These are phyloP conservation scores for Ammodytes dubius DNA, from an alignment of 2,113 vertebrate genomes.

Conservation along the genomic window DNA sequence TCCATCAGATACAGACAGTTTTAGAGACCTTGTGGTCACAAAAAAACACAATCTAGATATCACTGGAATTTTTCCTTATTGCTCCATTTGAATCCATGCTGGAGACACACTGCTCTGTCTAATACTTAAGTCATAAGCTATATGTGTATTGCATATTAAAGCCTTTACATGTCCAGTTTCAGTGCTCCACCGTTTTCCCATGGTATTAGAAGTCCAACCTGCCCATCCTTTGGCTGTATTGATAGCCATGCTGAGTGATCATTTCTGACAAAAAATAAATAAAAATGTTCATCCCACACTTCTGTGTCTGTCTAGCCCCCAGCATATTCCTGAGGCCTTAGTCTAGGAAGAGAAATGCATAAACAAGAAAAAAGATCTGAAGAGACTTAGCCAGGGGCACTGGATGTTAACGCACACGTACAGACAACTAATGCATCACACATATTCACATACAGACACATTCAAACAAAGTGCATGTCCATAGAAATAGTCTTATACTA, in stretches of 20 bases:
- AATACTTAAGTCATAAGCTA: neutral
- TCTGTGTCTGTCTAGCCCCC: constrained; percentile 91
- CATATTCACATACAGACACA: constrained; percentile 5
- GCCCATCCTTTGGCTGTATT: constrained; percentile 91
- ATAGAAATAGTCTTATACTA: neutral
- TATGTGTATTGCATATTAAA: constrained; percentile 20
- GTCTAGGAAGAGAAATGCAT: constrained; percentile 82
- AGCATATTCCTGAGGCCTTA: constrained; percentile 89
- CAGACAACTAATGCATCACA: constrained; percentile 28
- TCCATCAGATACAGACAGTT: neutral
- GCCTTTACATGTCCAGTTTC: constrained; percentile 74
- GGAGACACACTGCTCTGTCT: neutral
- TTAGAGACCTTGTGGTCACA: neutral
- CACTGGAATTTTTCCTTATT: neutral
- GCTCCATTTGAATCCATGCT: neutral
- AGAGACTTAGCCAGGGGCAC: constrained; percentile 85
- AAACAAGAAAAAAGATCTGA: constrained; percentile 81
- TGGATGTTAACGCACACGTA: constrained; percentile 71
- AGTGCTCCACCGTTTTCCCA: constrained; percentile 71
- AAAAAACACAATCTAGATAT: neutral
- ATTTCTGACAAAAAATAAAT: constrained; percentile 94
- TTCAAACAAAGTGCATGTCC: constrained; percentile 16
- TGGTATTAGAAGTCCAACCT: constrained; percentile 86
- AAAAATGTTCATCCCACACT: constrained; percentile 87
- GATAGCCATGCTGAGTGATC: constrained; percentile 92